Conservation (phyloP, 2,113 vertebrate genomes). For the Notechis scutatus region DNA sequence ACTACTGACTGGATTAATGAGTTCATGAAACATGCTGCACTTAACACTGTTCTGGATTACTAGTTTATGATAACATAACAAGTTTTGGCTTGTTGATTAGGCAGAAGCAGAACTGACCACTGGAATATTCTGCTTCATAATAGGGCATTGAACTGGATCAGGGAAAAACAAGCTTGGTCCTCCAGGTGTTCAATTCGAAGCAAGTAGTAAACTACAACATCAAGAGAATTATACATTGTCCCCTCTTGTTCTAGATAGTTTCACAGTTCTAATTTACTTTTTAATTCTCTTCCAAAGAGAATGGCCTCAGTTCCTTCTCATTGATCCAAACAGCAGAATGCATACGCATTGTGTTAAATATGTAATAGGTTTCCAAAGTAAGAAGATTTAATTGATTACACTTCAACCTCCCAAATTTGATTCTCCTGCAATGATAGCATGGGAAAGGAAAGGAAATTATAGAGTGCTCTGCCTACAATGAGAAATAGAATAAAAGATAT, state of each 20-base stretch:
- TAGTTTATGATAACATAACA: background rate
- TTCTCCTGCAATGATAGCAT: background rate
- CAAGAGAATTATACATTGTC: background rate
- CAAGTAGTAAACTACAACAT: background rate
- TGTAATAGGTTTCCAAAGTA: background rate
- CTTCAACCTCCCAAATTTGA: background rate
- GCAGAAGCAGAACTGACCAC: background rate
- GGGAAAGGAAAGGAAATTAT: background rate
- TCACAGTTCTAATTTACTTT: background rate
- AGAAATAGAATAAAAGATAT: background rate
- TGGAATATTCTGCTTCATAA: background rate
- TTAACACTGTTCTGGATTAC: background rate
- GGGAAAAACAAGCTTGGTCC: background rate
- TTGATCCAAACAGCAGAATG: background rate
- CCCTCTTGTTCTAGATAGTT: background rate
- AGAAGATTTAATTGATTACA: background rate
- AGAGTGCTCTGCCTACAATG: background rate
- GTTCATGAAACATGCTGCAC: background rate
- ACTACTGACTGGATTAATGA: background rate
- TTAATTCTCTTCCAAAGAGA: background rate
- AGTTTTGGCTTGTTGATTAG: background rate
- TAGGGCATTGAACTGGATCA: background rate
- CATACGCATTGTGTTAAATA: background rate
- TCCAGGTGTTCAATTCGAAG: background rate
- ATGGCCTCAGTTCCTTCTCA: background rate